Percentiles rank a stretch among this genome's conserved stretches.
Evolutionary conservation across 2,888 invertebrate species (phyloP).

Genomic region (Mythimna albipuncta): DNA sequence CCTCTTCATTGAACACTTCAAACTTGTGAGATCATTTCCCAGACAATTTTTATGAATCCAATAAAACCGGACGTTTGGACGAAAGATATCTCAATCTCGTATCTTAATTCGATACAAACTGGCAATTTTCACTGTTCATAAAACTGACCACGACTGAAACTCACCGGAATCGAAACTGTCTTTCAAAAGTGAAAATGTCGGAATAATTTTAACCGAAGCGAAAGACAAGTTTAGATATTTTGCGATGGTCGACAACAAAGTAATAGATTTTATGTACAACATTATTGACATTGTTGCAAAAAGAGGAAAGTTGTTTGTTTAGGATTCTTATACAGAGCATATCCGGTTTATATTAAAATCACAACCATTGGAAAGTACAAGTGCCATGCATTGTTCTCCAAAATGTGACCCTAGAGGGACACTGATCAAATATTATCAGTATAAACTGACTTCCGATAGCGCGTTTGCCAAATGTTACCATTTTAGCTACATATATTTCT

Average conservation of each 20-base stretch:
- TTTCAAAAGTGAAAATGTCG: slow-evolving; percentile 28
- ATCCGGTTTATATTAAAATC: slow-evolving; percentile 21
- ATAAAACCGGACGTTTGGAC: slow-evolving; percentile 65
- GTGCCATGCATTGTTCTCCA: not conserved
- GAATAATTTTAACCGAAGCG: slow-evolving; percentile 23
- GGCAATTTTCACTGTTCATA: slow-evolving; percentile 66
- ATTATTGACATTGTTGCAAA: slow-evolving; percentile 18
- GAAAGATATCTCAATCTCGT: slow-evolving; percentile 59
- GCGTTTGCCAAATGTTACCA: slow-evolving; percentile 10
- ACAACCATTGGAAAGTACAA: slow-evolving; percentile 6
- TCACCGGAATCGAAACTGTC: slow-evolving; percentile 35
- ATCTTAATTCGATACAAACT: slow-evolving; percentile 66
- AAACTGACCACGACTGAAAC: slow-evolving; percentile 47
- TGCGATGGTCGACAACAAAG: slow-evolving; percentile 6
- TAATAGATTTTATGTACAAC: slow-evolving; percentile 6
- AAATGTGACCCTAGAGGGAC: slow-evolving; percentile 13
- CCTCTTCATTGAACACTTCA: slow-evolving; percentile 48
- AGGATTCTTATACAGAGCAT: slow-evolving; percentile 40
- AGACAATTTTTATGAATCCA: slow-evolving; percentile 61
- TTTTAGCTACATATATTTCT: slow-evolving; percentile 18
- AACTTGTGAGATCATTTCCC: slow-evolving; percentile 55
- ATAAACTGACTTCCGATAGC: slow-evolving; percentile 3
- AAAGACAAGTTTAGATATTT: slow-evolving; percentile 18
- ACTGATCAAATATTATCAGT: slow-evolving; percentile 25
- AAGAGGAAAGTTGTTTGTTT: slow-evolving; percentile 30